Evolutionary conservation across 2,113 vertebrate genomes (phyloP).

Genomic region (Trogon melanurus): DNA sequence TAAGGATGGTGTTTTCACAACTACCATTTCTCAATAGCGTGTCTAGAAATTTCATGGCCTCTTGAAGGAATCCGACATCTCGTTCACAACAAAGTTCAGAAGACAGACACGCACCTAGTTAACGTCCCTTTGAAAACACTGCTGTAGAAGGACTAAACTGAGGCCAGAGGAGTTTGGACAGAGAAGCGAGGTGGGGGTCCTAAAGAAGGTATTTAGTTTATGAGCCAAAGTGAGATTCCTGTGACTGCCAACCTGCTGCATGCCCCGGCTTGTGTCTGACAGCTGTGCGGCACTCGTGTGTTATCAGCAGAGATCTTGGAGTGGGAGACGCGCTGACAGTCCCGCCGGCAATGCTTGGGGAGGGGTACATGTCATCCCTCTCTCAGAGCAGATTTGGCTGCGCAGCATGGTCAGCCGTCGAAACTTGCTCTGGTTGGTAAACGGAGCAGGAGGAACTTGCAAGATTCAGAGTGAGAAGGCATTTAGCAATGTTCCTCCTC

Average conservation of each 20-base stretch:
- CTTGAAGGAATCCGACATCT: background rate
- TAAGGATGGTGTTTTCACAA: background rate
- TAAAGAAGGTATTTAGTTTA: background rate
- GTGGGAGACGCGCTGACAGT: background rate
- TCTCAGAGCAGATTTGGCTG: background rate
- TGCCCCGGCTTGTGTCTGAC: constrained; percentile 71
- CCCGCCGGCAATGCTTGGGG: background rate
- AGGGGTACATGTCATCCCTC: background rate
- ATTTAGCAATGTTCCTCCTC: background rate
- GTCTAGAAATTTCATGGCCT: background rate
- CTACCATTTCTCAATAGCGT: background rate
- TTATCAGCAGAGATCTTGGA: constrained; percentile 17
- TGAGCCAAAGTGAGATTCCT: constrained; percentile 41
- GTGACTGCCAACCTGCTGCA: constrained; percentile 51
- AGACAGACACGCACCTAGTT: background rate
- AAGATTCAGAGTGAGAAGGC: background rate
- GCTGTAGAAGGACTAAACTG: background rate
- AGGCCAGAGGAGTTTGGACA: background rate
- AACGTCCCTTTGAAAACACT: background rate
- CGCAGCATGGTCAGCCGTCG: background rate
- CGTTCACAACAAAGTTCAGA: background rate
- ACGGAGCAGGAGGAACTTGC: background rate
- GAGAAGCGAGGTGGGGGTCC: background rate
- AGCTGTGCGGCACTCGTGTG: background rate
- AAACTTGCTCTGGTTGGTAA: constrained; percentile 10